Percentiles rank a stretch among this genome's conserved stretches.
Evolutionary conservation across 2,888 invertebrate species (phyloP).

Genomic region (Chorisops tibialis): DNA sequence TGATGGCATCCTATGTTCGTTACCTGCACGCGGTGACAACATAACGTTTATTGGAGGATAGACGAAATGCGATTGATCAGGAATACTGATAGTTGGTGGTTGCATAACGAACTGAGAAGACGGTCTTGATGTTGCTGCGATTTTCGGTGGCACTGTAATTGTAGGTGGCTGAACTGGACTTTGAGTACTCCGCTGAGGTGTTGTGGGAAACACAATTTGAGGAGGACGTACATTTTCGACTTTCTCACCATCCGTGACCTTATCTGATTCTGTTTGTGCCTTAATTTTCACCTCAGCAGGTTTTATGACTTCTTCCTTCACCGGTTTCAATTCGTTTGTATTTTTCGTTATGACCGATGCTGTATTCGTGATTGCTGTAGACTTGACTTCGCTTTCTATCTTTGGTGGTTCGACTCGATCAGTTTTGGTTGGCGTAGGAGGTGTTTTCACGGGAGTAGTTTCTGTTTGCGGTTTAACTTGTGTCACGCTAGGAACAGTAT

Average conservation of each 20-base stretch:
- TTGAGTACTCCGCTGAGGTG: neutral
- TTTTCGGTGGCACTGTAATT: neutral
- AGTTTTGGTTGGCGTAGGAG: neutral
- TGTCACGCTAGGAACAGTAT: neutral
- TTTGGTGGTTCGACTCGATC: neutral
- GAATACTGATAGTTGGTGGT: conserved; percentile 65
- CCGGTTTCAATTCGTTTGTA: conserved; percentile 38
- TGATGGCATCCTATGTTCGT: conserved; percentile 40
- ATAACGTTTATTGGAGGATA: conserved; percentile 45
- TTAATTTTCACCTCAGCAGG: neutral
- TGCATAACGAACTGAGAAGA: conserved; percentile 56
- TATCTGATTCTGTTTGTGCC: neutral
- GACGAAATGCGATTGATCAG: conserved; percentile 51
- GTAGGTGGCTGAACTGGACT: conserved; percentile 7
- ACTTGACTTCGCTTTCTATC: neutral
- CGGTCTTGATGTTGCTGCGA: neutral
- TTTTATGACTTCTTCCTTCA: conserved; percentile 1
- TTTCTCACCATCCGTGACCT: neutral
- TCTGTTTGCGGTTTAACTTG: neutral
- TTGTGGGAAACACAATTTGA: neutral
- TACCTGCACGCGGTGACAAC: conserved; percentile 50
- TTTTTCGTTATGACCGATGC: conserved; percentile 39
- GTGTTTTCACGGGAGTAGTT: neutral
- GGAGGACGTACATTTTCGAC: neutral
- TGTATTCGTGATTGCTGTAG: conserved; percentile 38